phyloP scores from a whole-genome alignment of 92 coral and sea anemone genomes.

The Meandrina meandrites region DNA sequence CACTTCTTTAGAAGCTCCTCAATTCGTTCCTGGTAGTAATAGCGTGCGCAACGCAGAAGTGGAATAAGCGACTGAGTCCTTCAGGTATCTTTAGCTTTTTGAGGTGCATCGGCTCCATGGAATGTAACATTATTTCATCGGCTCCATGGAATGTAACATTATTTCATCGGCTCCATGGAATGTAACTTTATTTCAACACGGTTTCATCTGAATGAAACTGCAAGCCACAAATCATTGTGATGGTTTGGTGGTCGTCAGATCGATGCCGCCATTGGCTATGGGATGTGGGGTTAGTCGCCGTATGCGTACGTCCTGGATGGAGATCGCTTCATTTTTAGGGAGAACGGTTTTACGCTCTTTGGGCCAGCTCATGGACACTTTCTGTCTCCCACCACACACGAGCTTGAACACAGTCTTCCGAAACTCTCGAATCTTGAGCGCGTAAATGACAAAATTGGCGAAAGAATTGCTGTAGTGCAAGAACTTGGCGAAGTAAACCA shows the following conservation, averaged over 20 bases:
- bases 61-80: background rate
- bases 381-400: conserved; percentile 37
- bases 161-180: too few relatives aligned
- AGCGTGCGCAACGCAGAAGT: background rate
- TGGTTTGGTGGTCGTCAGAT: background rate
- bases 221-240: background rate
- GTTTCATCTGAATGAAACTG: background rate
- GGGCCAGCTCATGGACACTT: background rate
- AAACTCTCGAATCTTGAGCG: conserved; percentile 81
- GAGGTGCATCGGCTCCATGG: background rate
- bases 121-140: too few relatives aligned
- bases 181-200: too few relatives aligned
- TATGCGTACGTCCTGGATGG: conserved; percentile 21
- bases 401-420: conserved; percentile 64
- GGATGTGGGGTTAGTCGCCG: background rate
- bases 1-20: background rate
- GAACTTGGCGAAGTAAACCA: conserved; percentile 73
- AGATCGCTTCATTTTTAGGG: conserved; percentile 1
- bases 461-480: conserved; percentile 81
- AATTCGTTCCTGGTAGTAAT: background rate
- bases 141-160: too few relatives aligned
- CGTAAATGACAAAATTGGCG: conserved; percentile 80
- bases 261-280: background rate
- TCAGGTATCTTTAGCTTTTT: background rate
- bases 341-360: background rate